Evolutionary conservation across 2,888 invertebrate species (phyloP).

Genomic region (Stegophylla sp.): DNA sequence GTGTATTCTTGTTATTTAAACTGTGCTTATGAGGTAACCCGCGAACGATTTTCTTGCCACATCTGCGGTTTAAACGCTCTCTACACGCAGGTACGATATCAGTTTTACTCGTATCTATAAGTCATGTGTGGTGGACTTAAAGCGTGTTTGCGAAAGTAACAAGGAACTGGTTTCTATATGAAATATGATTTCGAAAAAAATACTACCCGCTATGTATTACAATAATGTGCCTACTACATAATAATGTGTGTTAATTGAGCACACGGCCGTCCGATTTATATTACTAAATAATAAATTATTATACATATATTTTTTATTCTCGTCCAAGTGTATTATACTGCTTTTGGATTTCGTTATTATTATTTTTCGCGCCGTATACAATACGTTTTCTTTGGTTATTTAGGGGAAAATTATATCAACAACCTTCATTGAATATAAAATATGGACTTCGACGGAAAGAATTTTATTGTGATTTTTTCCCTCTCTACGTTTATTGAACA

Average conservation of each 20-base stretch:
- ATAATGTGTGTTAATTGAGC: conserved; percentile 35
- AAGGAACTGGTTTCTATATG: conserved; percentile 45
- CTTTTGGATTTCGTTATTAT: conserved; percentile 17
- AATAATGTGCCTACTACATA: background rate
- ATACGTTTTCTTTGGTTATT: background rate
- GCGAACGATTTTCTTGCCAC: conserved; percentile 19
- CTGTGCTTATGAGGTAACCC: conserved; percentile 9
- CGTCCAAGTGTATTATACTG: background rate
- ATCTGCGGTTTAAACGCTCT: conserved; percentile 3
- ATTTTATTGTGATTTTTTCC: too few relatives aligned
- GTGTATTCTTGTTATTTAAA: background rate
- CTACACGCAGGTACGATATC: background rate
- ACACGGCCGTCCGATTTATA: conserved; percentile 41
- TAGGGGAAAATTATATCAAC: too few relatives aligned
- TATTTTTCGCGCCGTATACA: background rate
- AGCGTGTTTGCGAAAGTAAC: conserved; percentile 44
- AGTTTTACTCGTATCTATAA: conserved; percentile 24
- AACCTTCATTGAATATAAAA: too few relatives aligned
- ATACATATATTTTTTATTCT: too few relatives aligned
- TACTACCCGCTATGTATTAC: too few relatives aligned
- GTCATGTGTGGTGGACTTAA: background rate
- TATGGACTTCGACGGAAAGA: too few relatives aligned
- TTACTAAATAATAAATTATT: conserved; percentile 13
- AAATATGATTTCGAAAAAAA: conserved; percentile 31
- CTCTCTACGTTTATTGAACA: too few relatives aligned